Evolutionary conservation across 1,140 invertebrate species (phyloP).

Genomic region (Argopecten irradians): DNA sequence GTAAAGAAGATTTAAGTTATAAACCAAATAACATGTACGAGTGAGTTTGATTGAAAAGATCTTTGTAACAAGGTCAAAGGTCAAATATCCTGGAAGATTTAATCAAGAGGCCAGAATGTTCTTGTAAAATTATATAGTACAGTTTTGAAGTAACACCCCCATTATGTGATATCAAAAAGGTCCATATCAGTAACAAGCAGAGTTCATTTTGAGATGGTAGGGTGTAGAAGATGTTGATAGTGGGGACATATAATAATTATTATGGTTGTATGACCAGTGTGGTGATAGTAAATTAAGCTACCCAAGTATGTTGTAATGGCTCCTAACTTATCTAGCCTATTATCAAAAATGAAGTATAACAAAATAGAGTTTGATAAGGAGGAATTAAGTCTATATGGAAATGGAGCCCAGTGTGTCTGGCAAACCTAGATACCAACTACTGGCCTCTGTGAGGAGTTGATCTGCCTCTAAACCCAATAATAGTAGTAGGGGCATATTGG

Average conservation of each 20-base stretch:
- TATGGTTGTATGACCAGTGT: neutral
- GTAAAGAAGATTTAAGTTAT: neutral
- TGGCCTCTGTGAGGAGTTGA: neutral
- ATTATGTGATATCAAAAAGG: neutral
- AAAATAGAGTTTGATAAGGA: slow-evolving; percentile 1
- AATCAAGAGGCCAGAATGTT: neutral
- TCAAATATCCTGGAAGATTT: neutral
- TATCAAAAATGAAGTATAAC: slow-evolving; percentile 19
- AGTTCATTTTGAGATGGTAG: neutral
- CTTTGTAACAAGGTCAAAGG: slow-evolving; percentile 1
- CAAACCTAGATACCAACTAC: neutral
- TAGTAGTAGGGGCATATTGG: neutral
- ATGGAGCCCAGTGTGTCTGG: neutral
- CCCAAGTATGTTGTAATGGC: neutral
- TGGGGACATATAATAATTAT: neutral
- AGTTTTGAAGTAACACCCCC: neutral
- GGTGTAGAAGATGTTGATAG: neutral
- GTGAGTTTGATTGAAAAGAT: neutral
- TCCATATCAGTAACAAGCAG: neutral
- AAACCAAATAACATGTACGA: neutral
- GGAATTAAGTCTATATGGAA: slow-evolving; percentile 12
- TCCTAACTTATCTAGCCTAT: neutral
- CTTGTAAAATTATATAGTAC: neutral
- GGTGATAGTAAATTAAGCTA: neutral
- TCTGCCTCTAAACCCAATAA: neutral